These are phyloP conservation scores for Aphidius colemani DNA, from an alignment of 2,888 invertebrate genomes.

Conservation along the genomic window DNA sequence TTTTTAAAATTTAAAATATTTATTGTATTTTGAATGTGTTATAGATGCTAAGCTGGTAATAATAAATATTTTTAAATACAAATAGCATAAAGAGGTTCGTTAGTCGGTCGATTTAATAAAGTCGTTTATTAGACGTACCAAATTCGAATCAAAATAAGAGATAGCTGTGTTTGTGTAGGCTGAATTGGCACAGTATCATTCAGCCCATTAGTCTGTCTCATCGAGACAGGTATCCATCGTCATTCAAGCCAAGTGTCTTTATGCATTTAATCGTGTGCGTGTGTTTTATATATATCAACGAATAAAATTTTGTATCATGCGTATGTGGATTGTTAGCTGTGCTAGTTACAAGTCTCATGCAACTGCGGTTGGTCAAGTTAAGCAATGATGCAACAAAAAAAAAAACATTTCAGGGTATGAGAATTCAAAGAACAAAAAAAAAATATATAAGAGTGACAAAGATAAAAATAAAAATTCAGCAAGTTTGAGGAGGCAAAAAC, in stretches of 20 bases:
- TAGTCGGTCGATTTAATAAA: conserved; percentile 27
- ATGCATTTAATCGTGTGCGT: too few relatives aligned
- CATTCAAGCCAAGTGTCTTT: too few relatives aligned
- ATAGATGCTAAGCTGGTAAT: too few relatives aligned
- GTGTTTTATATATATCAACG: too few relatives aligned
- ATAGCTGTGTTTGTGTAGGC: conserved; percentile 13
- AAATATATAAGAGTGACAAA: too few relatives aligned
- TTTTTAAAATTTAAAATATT: too few relatives aligned
- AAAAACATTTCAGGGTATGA: neutral
- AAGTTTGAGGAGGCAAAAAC: neutral
- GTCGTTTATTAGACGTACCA: conserved; percentile 27
- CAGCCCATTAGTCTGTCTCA: conserved; percentile 26
- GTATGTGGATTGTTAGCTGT: conserved; percentile 8
- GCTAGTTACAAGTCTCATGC: conserved; percentile 20
- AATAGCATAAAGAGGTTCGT: conserved; percentile 14
- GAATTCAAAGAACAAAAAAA: conserved; percentile 1
- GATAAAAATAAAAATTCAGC: too few relatives aligned
- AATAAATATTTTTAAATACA: too few relatives aligned
- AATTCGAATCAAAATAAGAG: conserved; percentile 23
- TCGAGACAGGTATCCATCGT: conserved; percentile 21
- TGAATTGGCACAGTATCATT: conserved; percentile 10
- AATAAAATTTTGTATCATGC: too few relatives aligned
- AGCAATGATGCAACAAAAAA: neutral
- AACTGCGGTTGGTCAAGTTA: neutral
- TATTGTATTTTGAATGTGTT: too few relatives aligned